Evolutionary conservation across 2,888 invertebrate genomes (phyloP), one percentile per base, ranked within the genome.

Genomic region (Crematogaster levior): DNA sequence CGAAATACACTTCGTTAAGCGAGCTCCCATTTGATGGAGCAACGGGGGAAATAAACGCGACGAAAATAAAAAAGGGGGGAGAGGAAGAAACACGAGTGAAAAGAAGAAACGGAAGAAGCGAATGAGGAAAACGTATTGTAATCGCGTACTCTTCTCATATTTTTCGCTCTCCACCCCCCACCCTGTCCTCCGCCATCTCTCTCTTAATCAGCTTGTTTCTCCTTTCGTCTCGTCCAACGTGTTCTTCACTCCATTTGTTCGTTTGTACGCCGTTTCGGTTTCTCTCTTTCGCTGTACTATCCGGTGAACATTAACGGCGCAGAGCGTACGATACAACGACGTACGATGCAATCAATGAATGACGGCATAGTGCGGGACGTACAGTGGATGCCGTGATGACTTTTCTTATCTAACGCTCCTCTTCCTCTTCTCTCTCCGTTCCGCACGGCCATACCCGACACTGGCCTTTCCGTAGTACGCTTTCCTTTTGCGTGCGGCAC

Each of bases 311-410:
- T 90, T 87, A 86, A 84, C 82, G 86, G 83, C 88, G 86, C 73
- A 81, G 84, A 88, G 88, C 88, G 90, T 90, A 89, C 87, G 86
- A 84, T 81, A 83, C 83, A 85, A 84, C 86, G 84, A 85, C 90
- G 89, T 83, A 88, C 91, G 89, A 89, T 90, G 90, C 91, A 92
- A 93, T 93, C 92, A 93, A 93, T 93, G 93, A 93, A 92, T 92
- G 91, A 91, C 91, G 89, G 86, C 85, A 87, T 82, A 70, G 84
- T 79, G 82, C 83, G 86, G 85, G 87, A 91, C 88, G 91, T 91
- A 89, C 91, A 91, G 87, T 91, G 92, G n/a, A n/a, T n/a, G 92
- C 92, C 91, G 90, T 90, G 90, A 91, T 91, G 91, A 91, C 91
- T 92, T 91, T 91, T 90, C 91, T 91, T 90, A 90, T 89, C 90